Percentiles rank a stretch among this genome's conserved stretches.
phyloP scores from a whole-genome alignment of 2,888 invertebrate genomes.

The Sericinus montela region DNA sequence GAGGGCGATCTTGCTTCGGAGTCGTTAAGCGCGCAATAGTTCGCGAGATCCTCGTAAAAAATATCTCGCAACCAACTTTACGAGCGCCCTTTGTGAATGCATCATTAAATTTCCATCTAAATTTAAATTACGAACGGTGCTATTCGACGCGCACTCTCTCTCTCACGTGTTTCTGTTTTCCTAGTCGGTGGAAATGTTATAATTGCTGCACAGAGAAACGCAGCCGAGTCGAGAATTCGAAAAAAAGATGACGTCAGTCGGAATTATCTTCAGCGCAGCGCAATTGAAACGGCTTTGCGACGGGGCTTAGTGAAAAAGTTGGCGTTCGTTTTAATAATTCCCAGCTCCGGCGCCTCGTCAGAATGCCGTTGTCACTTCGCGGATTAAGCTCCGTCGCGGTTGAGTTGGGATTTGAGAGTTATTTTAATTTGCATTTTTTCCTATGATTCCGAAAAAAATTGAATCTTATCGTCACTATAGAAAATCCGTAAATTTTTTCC shows the following conservation, averaged over 20 bases:
- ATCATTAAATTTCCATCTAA: slow-evolving; percentile 80
- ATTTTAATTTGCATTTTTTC: slow-evolving; percentile 76
- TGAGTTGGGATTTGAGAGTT: slow-evolving; percentile 76
- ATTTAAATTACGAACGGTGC: slow-evolving; percentile 76
- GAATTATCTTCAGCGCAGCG: slow-evolving; percentile 80
- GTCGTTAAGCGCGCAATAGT: slow-evolving; percentile 80
- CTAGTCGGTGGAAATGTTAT: slow-evolving; percentile 77
- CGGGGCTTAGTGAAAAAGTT: slow-evolving; percentile 79
- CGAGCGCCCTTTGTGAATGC: slow-evolving; percentile 78
- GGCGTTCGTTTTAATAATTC: slow-evolving; percentile 80
- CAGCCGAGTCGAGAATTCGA: slow-evolving; percentile 73
- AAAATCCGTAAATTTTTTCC: slow-evolving; percentile 43
- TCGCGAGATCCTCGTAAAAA: slow-evolving; percentile 80
- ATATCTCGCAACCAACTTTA: slow-evolving; percentile 78
- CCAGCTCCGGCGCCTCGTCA: slow-evolving; percentile 79
- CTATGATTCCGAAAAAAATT: slow-evolving; percentile 54
- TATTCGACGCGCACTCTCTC: slow-evolving; percentile 60
- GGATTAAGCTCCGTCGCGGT: slow-evolving; percentile 78
- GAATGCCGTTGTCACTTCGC: slow-evolving; percentile 79
- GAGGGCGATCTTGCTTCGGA: slow-evolving; percentile 78
- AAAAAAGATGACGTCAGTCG: slow-evolving; percentile 79
- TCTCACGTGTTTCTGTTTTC: slow-evolving; percentile 78
- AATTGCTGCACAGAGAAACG: slow-evolving; percentile 77
- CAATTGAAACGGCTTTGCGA: slow-evolving; percentile 80
- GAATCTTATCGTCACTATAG: slow-evolving; percentile 36